Evolutionary conservation across 2,888 invertebrate genomes (phyloP).

Genomic region (Harpagoxenus sublaevis): DNA sequence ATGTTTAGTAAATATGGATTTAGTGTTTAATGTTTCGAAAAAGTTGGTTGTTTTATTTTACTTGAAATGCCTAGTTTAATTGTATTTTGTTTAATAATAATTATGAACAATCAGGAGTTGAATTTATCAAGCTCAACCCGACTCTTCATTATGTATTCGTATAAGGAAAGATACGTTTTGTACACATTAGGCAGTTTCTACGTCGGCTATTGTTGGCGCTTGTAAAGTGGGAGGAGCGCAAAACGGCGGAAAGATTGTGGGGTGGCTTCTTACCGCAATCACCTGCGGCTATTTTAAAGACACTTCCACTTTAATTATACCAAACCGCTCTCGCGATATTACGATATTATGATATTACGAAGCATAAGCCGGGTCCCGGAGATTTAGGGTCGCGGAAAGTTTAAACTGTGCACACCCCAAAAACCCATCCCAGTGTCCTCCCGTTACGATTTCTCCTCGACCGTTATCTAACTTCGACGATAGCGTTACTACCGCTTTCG

Average conservation of each 20-base stretch:
- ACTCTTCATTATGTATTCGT: not conserved
- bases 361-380: constrained; percentile 79
- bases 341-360: constrained; percentile 83
- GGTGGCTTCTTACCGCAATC: constrained; percentile 74
- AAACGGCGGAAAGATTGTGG: constrained; percentile 58
- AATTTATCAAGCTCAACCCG: constrained; percentile 6
- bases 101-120: not conserved
- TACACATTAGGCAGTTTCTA: constrained; percentile 17
- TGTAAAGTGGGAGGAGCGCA: constrained; percentile 34
- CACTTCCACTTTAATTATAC: constrained; percentile 85
- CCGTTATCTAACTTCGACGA: constrained; percentile 66
- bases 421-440: constrained; percentile 70
- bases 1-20: not conserved
- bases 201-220: constrained; percentile 45
- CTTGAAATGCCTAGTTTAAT: not conserved
- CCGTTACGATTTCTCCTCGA: constrained; percentile 67
- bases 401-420: constrained; percentile 77
- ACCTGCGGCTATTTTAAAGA: constrained; percentile 84
- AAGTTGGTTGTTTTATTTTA: not conserved
- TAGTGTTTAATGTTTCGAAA: not conserved
- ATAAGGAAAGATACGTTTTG: not conserved
- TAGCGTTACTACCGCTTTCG: constrained; percentile 50
- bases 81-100: constrained; percentile 1
- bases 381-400: constrained; percentile 80
- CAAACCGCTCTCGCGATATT: constrained; percentile 80